Base-by-base conservation (phyloP, 2,113 vertebrate genomes). In the Hippocampus guttulatus region DNA sequence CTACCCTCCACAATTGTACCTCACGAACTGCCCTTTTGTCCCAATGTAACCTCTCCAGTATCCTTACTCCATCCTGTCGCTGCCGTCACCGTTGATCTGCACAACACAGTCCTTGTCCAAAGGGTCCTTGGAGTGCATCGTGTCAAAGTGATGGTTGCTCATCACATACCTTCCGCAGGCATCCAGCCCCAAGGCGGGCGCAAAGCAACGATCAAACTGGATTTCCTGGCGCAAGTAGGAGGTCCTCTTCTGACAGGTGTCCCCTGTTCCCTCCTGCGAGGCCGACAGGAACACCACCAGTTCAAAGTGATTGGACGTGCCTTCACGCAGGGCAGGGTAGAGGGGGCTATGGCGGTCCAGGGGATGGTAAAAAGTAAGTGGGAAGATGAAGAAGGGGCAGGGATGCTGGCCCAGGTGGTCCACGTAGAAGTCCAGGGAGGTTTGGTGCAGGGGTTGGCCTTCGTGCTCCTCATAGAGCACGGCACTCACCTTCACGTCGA, bases 171-270 rank as follows among this genome's bases (percentile, higher is more conserved):
- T 92, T 0, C 96, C 95, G 71, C 91, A 93, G 70, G 89, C 83
- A 10, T 92, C 93, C 79, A 92, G 85, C 65, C 88, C 91, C 58
- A 95, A 68, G 33, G 94, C 88, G 0, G 94, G 81, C 30, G 94
- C 87, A 33, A 98, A 99, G 70, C 86, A 84, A 18, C 95, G 94
- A 61, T 94, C 89, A 74, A 94, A 88, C 82, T 94, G 88, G 81
- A 99, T 98, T 91, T 99, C 97, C 1, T 94, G 94, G 0, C 93
- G 92, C 21, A 98, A 89, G 70, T 98, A 98, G 65, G 97, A 99
- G 38, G 97, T 98, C 89, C 95, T 95, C 87, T 95, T 95, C 71
- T 98, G 96, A 75, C 95, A 98, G 0, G 85, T 93, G 84, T 98
- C 95, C 14, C 96, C 97, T 21, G 96, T 98, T 78, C 94, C 93